Base-by-base conservation (phyloP, 2,888 invertebrate species). In the Odontothrips loti region DNA sequence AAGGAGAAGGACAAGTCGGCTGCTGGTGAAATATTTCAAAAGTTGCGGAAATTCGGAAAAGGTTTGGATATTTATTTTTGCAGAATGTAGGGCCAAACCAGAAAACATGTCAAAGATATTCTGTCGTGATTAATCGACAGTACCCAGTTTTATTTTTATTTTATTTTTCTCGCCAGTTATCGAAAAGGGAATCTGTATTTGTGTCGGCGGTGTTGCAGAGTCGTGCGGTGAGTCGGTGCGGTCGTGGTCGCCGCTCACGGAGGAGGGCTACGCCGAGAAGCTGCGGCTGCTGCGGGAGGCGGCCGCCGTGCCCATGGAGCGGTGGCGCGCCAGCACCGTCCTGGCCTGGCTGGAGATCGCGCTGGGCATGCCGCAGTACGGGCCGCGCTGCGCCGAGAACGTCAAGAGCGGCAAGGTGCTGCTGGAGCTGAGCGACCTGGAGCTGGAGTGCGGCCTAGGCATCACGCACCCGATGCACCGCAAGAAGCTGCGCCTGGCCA, bases 361-460 rank as follows among this genome's bases (percentile, higher is more conserved):
- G 0, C 90, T 98, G 10, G 96, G 96, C 81, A 97, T 98, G 97
- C 96, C 96, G 0, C 96, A 96, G 86, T 97, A 97, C 85, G 96
- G 96, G 3, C 92, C 94, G 34, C 91, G 94, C 79, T 96, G 97
- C 85, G 95, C 96, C 29, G 96, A 97, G 86, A 97, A 97, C 87
- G 94, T 98, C 83, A 97, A 97, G 87, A 97, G 96, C 87, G 97
- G 97, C 85, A 97, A 96, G 92, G 94, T 97, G 85, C 91, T 98
- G 86, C 91, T 97, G 85, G 97, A 96, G 89, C 89, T 98, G 86
- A 95, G 94, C 86, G 97, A 98, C 87, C 91, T 94, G 81, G 98
- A 98, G 87, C 88, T 98, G 87, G 96, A 96, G 88, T 93, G 94
- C 81, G 96, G 96, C 8, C 89, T 98, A 82, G 96, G 96, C n/a